Evolutionary conservation across 2,888 invertebrate genomes (phyloP), one percentile per base, ranked within the genome.

Genomic region (Ellobium chinense): DNA sequence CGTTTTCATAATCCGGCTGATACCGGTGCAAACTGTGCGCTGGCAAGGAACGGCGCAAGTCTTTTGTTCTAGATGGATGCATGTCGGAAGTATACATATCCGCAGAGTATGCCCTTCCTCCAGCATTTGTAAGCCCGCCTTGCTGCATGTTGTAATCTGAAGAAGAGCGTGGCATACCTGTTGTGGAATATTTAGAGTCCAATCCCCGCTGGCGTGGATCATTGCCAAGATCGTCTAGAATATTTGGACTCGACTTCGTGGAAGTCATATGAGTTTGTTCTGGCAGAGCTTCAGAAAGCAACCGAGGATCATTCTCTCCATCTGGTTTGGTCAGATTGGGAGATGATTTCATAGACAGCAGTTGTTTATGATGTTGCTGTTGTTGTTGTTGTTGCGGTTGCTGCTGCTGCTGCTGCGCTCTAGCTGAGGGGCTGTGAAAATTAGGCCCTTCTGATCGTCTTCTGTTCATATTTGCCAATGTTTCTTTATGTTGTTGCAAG

Each of bases 311-410:
- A 1, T 65, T 46, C 36, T 74, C 56, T 46, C 36, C 36, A 12
- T 86, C 85, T 0, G 85, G 80, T 63, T 86, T 60, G 62, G 83
- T 84, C 24, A 90, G 79, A 79, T 85, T 86, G 29, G 90, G 88
- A 7, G 90, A 85, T 9, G 89, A 89, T 81, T 87, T 88, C 18
- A 89, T 85, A 1, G 89, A 81, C 39, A 87, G 81, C 78, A 89
- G 84, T 66, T 84, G 87, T 27, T 68, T 72, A 1, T 62, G 63
- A n/a, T 66, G 56, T 2, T 70, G 63, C 36, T 58, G 73, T 24
- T 74, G 74, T 24, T 46, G 70, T 24, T 70, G 39, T 27, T 39
- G 70, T 29, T 58, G 74, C 27, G 74, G 60, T 24, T 46, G 70
- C 46, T 70, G 39, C 24, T 39, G 70, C 14, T 58, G 74, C 27